phyloP scores from a whole-genome alignment of 2,113 vertebrate genomes.

The Chaetodon auriga region DNA sequence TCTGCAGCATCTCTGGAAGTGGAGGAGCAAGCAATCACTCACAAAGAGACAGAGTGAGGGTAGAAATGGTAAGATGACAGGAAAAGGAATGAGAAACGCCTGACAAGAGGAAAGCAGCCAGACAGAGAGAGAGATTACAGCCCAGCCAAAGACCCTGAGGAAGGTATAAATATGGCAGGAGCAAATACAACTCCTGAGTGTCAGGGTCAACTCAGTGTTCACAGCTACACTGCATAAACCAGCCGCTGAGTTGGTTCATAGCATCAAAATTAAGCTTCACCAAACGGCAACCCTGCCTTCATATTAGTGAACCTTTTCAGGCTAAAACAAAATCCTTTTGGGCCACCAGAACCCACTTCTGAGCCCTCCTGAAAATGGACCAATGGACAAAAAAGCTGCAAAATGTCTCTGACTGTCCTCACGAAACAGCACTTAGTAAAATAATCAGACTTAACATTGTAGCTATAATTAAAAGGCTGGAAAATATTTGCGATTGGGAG shows the following conservation, averaged over 20 bases:
- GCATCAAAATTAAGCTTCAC: background rate
- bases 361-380: background rate
- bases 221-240: background rate
- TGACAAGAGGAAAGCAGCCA: slow-evolving; percentile 5
- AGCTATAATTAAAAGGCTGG: background rate
- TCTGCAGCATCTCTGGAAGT: slow-evolving; percentile 23
- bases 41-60: background rate
- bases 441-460: background rate
- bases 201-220: slow-evolving; percentile 21
- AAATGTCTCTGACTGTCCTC: background rate
- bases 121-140: background rate
- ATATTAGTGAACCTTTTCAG: background rate
- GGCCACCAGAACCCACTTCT: background rate
- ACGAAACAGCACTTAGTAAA: background rate
- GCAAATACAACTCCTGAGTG: background rate
- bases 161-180: slow-evolving; percentile 40
- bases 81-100: slow-evolving; percentile 37
- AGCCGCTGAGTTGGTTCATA: background rate
- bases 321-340: background rate
- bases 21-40: slow-evolving; percentile 13
- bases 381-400: background rate
- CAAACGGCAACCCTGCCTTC: background rate
- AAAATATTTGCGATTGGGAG: background rate
- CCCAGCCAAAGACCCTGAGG: slow-evolving; percentile 24
- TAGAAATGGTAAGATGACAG: slow-evolving; percentile 27